Base-by-base conservation (phyloP, 1,140 invertebrate genomes). In the Drosophila repletoides region DNA sequence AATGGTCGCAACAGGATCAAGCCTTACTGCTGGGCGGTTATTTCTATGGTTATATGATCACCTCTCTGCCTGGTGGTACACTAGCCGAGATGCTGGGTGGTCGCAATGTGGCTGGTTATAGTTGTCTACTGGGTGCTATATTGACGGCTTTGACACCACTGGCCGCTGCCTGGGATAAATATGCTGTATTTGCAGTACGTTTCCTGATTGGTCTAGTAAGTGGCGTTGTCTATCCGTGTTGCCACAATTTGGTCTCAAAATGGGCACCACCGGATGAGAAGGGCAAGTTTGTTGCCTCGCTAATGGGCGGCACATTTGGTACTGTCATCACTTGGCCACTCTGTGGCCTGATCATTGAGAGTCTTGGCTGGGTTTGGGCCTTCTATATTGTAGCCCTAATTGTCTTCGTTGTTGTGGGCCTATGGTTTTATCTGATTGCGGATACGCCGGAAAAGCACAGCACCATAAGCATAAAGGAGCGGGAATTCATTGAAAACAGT, bases 231-330 rank as follows among this genome's bases (percentile, higher is more conserved):
- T 95, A 95, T 91, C 95, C 95, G 4, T 92, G 94, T 7, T 91
- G 94, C 9, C 94, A 95, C 66, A 93, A 92, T 21, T 90, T 95
- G 72, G 93, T 95, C 21, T 94, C 94, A 0, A 92, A 93, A 73
- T 95, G 95, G 95, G 93, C 93, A 0, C 95, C 95, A 5, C 94
- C 94, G n/a, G 92, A 92, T 10, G 95, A 95, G 75, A 95, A 95
- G 87, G 95, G 94, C 41, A 95, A 95, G 90, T 95, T 95, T 76
- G 92, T 94, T 0, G 94, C 94, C 76, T 93, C 94, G 7, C 91
- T 95, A 80, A 91, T 94, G 94, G 95, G 95, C 5, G 94, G 94
- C 2, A 94, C 95, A 0, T 93, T 96, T 15, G 95, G 95, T 15
- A 95, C 95, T 0, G 93, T 95, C 0, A 92, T 96, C 10, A 94